These are phyloP conservation scores for Eupleurogrammus muticus DNA, from an alignment of 2,797 vertebrate genomes.

Conservation along the genomic window DNA sequence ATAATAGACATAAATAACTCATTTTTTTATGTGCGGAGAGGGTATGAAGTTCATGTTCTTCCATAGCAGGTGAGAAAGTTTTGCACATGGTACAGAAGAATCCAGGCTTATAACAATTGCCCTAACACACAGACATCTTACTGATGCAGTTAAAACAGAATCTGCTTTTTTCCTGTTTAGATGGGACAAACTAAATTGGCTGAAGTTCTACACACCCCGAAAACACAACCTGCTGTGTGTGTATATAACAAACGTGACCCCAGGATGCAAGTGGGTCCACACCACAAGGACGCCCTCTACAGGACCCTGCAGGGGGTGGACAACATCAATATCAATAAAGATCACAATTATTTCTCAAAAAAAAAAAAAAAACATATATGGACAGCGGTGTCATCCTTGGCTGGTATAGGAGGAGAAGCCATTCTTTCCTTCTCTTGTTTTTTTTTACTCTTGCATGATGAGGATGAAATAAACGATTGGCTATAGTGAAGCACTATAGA, in stretches of 20 bases:
- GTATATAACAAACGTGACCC: slow-evolving; percentile 12
- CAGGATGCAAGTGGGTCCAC: slow-evolving; percentile 17
- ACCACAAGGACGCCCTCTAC: slow-evolving; percentile 62
- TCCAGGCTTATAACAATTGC: neutral
- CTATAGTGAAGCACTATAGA: neutral
- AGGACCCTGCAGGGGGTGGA: slow-evolving; percentile 11
- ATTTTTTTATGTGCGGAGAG: neutral
- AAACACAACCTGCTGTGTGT: slow-evolving; percentile 21
- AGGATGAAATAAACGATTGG: neutral
- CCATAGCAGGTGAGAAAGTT: neutral
- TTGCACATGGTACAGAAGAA: neutral
- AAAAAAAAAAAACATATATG: neutral
- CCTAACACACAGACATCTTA: neutral
- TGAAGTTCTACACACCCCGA: neutral
- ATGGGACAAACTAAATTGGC: neutral
- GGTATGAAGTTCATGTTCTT: neutral
- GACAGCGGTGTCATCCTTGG: neutral
- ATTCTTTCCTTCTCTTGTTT: neutral
- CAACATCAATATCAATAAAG: neutral
- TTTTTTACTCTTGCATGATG: neutral
- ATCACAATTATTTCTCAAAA: neutral
- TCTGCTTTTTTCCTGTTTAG: neutral
- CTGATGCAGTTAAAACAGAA: neutral
- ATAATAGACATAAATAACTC: too few species aligned
- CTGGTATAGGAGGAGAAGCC: neutral